phyloP scores from a whole-genome alignment of 2,888 invertebrate species.

The Saturnia japonica region DNA sequence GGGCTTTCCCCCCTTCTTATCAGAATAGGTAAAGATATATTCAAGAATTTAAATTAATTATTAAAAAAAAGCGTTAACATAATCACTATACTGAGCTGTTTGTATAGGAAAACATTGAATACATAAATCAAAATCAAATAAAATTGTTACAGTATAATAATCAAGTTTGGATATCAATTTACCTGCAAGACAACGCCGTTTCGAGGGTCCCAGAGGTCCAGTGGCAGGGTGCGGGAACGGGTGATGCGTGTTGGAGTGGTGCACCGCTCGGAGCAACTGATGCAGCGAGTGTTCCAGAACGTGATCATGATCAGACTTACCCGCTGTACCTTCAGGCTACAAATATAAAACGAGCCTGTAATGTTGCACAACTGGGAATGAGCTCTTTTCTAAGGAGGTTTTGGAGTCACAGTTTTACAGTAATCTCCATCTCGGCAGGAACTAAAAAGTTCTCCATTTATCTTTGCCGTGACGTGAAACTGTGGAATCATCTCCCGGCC shows the following conservation, averaged over 20 bases:
- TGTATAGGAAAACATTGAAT: neutral
- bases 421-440: no score
- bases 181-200: conserved; percentile 94
- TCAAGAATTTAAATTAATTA: neutral
- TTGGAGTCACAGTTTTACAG: no score
- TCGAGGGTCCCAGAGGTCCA: conserved; percentile 95
- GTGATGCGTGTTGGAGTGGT: conserved; percentile 95
- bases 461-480: no score
- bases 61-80: neutral
- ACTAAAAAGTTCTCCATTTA: no score
- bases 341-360: conserved; percentile 5
- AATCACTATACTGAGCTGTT: neutral
- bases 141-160: conserved; percentile 3
- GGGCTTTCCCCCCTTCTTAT: neutral
- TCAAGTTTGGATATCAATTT: conserved; percentile 12
- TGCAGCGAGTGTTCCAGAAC: conserved; percentile 98
- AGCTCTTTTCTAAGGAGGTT: no score
- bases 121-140: neutral
- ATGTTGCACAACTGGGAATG: neutral
- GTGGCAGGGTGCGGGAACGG: conserved; percentile 98
- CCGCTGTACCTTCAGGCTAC: conserved; percentile 55
- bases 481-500: no score
- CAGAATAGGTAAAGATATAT: neutral
- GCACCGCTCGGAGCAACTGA: conserved; percentile 95
- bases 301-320: conserved; percentile 92